phyloP scores from a whole-genome alignment of 2,113 vertebrate genomes.

The Syngnathus scovelli region DNA sequence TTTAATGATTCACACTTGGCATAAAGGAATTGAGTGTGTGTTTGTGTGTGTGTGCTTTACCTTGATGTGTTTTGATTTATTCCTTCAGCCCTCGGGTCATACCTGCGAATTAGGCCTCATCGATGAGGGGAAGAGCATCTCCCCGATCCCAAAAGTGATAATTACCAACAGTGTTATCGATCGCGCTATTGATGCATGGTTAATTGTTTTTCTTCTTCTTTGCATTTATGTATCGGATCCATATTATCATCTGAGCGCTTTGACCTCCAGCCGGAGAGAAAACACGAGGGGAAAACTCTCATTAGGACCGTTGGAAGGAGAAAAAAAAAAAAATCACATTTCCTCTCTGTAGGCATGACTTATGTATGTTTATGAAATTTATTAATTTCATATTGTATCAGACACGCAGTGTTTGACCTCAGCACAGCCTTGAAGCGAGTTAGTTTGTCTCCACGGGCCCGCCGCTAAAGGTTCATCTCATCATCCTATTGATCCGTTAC shows the following conservation, averaged over 20 bases:
- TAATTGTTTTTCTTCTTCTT: constrained; percentile 70
- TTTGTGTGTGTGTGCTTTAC: constrained; percentile 25
- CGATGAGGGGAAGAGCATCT: constrained; percentile 68
- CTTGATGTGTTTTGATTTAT: constrained; percentile 70
- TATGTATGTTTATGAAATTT: constrained; percentile 28
- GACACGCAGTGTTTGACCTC: constrained; percentile 18
- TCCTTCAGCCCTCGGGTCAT: constrained; percentile 57
- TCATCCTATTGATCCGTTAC: constrained; percentile 55
- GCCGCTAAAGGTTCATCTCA: constrained; percentile 36
- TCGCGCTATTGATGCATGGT: constrained; percentile 70
- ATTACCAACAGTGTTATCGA: constrained; percentile 77
- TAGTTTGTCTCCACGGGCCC: constrained; percentile 45
- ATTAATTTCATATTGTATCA: constrained; percentile 9
- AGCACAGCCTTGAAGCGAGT: constrained; percentile 53
- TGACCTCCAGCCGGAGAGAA: constrained; percentile 67
- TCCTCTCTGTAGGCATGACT: constrained; percentile 14
- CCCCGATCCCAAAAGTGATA: constrained; percentile 74
- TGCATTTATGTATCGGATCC: constrained; percentile 68
- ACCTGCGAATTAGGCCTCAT: constrained; percentile 61
- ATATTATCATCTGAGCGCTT: constrained; percentile 48
- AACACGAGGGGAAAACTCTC: constrained; percentile 36
- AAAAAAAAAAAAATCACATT: constrained; percentile 19
- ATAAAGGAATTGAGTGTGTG: constrained; percentile 50
- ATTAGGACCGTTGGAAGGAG: constrained; percentile 43
- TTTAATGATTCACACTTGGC: constrained; percentile 43